Base-by-base conservation (phyloP, 2,797 vertebrate genomes). In the Acanthopagrus latus region DNA sequence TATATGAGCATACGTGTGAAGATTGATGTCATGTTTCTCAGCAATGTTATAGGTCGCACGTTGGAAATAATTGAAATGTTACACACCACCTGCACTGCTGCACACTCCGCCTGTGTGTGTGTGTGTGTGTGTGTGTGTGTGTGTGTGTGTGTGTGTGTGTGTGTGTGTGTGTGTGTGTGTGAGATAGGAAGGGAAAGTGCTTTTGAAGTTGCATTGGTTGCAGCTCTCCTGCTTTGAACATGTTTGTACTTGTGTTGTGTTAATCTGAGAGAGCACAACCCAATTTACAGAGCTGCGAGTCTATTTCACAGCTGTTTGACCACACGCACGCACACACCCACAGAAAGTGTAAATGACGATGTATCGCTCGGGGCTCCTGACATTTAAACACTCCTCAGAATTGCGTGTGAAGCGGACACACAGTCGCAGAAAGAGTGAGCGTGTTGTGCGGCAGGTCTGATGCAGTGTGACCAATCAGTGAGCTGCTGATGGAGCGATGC, bases 291-390 rank as follows among this genome's bases (percentile, higher is more conserved):
- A 88, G 76, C 90, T 74, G 76, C 44, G 65, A 87, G 84, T 90
- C 87, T 87, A 90, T 92, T 92, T 92, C 89, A 93, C 89, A 89
- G 86, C 82, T 88, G 88, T 92, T 91, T 92, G 89, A 88, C 85
- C 84, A 87, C 84, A 84, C 68, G 78, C 74, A 74, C 76, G 77
- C 74, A 84, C 51, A 79, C 69, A 85, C 66, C 5, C 27, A 50
- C 2, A 47, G 27, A 79, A 16, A 81, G 86, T 76, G 82, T 89
- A 86, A 88, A 88, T 89, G 84, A 83, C 50, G 66, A 77, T 78
- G 87, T 83, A 82, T 80, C 48, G 88, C 87, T 89, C 10, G 58
- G 51, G 88, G 89, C 88, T 33, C 46, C 68, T 92, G 88, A 89
- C 91, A 92, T 92, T 93, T 91, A 89, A 90, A 90, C 84, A 85